A percentile compares a stretch with the other conserved stretches of the same genome.
Evolutionary conservation across 2,797 vertebrate genomes (phyloP).

Genomic region (Euthynnus affinis): DNA sequence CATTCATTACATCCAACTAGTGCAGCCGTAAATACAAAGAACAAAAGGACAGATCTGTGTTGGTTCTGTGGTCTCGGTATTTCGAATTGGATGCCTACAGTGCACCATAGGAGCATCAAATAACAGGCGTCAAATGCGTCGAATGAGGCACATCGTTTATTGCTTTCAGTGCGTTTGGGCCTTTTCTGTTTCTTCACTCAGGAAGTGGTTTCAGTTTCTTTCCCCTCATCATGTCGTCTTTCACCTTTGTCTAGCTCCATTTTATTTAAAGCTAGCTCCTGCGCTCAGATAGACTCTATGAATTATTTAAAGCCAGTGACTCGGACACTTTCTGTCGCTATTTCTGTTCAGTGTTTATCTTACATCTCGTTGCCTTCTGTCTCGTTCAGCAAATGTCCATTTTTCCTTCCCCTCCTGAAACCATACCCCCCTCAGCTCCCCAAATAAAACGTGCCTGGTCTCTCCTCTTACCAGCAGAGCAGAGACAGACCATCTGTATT

Average conservation of each 20-base stretch:
- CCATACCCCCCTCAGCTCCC: slow-evolving; percentile 27
- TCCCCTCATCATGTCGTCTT: slow-evolving; percentile 12
- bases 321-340: slow-evolving; percentile 44
- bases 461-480: slow-evolving; percentile 32
- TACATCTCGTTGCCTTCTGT: slow-evolving; percentile 45
- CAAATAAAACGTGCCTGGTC: slow-evolving; percentile 42
- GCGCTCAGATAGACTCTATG: slow-evolving; percentile 40
- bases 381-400: slow-evolving; percentile 51
- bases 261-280: slow-evolving; percentile 49
- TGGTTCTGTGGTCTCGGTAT: too few relatives aligned
- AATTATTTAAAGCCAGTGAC: slow-evolving; percentile 66
- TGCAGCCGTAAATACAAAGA: too few relatives aligned
- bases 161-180: too few relatives aligned
- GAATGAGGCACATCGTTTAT: too few relatives aligned
- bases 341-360: slow-evolving; percentile 64
- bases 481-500: slow-evolving; percentile 54
- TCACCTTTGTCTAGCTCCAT: slow-evolving; percentile 38
- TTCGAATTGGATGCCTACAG: too few relatives aligned
- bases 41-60: too few relatives aligned
- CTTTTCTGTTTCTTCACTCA: slow-evolving; percentile 50
- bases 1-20: too few relatives aligned
- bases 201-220: slow-evolving; percentile 40
- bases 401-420: slow-evolving; percentile 45
- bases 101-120: too few relatives aligned
- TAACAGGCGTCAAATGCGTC: too few relatives aligned